Base-by-base conservation (phyloP, 92 coral and sea anemone genomes). In the Heliopora coerulea region DNA sequence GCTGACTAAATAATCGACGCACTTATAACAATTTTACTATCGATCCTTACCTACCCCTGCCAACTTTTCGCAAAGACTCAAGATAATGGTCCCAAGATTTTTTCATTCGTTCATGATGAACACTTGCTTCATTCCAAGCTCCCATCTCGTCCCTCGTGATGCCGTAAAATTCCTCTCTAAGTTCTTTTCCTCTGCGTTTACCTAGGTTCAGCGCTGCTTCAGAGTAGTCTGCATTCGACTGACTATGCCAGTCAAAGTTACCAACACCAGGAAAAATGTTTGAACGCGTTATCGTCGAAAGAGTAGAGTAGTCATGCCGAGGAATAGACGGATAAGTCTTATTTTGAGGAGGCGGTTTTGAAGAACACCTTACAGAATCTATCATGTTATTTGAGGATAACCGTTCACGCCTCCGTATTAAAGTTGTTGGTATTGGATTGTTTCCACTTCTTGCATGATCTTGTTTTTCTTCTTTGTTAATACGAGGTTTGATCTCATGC, bases 251-350 rank as follows among this genome's bases (percentile, higher is more conserved):
- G 39, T 85, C 82, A 63, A 80, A 69, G 64, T 89, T 92, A 29
- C 97, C 97, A 19, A 85, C 73, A 33, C 97, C 97, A 37, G 97
- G 97, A 56, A 92, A 92, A 7, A 92, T 85, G 56, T 92, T 92
- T 24, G 97, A 83, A 48, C 97, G 77, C 31, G 88, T 79, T 1
- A 81, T 82, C 80, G 83, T 85, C 29, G 96, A 91, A 28, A 92
- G 79, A 32, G 76, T 80, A 52, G 81, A 76, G 78, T 92, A 92
- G 63, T 61, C 48, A n/a, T 30, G 60, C 49, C 30, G 29, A 49
- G 73, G 42, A 37, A 37, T 11, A 46, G 52, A 46, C 3, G 52
- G 15, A 15, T 2, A 46, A 15, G 52, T 8, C 52, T 10, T 46
- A n/a, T 46, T 46, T 8, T n/a, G 52, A 46, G 52, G 10, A 37